Evolutionary conservation across 2,797 vertebrate species (phyloP), one percentile per base, ranked within the genome.

Genomic region (Chromis chromis): DNA sequence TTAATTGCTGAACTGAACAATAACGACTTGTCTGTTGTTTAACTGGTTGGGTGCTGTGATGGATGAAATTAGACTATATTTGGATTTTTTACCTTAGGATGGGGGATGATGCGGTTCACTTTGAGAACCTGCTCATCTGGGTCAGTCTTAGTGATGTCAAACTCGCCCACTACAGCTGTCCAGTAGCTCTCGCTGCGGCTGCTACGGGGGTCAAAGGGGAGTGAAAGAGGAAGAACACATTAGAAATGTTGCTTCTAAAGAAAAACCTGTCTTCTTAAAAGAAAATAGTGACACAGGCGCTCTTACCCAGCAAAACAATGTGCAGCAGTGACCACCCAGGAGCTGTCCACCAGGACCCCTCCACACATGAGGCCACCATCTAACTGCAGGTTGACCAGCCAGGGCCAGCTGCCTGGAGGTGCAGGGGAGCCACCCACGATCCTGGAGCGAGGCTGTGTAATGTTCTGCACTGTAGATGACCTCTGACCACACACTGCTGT

Each of bases 301-400:
- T 82, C 94, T 10, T 92, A 98, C 98, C 97, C 95, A 0, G 91
- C 77, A 25, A 99, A 98, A 91, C 98, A 99, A 86, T 99, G 98
- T 14, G 97, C 97, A 0, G 98, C 98, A 0, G 97, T 98, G 77
- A 97, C 94, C 55, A 98, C 96, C 98, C 98, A 99, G 70, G 95
- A 94, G 70, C 84, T 94, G 55, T 96, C 96, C 81, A 98, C 96
- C 73, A 99, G 91, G 40, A 98, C 97, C 14, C 96, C 98, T 17
- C 97, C 96, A 0, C 98, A 99, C 96, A 98, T 96, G 82, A 98
- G 88, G 31, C 94, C 95, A 8, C 96, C 96, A 0, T 96, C 94
- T 19, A 98, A 89, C 79, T 95, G 95, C 78, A 98, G 94, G 8
- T 97, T 96, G 81, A 97, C 98, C 85, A 98, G 92, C 98, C 97